Evolutionary conservation across 2,113 vertebrate species (phyloP).

Genomic region (Catharus bicknelli): DNA sequence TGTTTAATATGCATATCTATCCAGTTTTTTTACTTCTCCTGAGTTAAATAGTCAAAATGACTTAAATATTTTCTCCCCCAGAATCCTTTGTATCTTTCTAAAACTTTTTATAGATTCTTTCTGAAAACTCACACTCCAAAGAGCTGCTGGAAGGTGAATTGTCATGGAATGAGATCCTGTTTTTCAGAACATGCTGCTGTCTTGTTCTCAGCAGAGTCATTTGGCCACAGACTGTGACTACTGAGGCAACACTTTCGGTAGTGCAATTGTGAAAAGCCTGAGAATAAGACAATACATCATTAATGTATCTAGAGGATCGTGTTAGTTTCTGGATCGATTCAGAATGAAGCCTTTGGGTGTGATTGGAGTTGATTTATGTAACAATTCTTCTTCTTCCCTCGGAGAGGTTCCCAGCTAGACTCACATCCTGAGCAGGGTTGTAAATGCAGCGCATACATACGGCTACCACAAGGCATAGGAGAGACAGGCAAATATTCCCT

Average conservation of each 20-base stretch:
- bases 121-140: accelerated
- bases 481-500: neutral
- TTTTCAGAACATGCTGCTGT: neutral
- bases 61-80: neutral
- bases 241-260: neutral
- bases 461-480: neutral
- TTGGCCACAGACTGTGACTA: neutral
- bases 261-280: neutral
- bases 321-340: neutral
- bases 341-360: neutral
- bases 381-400: neutral
- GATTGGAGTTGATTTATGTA: neutral
- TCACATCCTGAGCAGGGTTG: neutral
- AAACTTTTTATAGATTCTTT: neutral
- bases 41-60: neutral
- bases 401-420: neutral
- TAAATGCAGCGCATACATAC: neutral
- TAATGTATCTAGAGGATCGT: neutral
- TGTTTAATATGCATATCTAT: accelerated
- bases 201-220: neutral
- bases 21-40: neutral
- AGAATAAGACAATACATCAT: neutral
- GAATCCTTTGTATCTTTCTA: neutral
- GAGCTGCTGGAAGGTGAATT: neutral
- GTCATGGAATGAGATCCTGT: neutral